Conservation (phyloP, 2,113 vertebrate genomes). For the Chaetodon auriga region DNA sequence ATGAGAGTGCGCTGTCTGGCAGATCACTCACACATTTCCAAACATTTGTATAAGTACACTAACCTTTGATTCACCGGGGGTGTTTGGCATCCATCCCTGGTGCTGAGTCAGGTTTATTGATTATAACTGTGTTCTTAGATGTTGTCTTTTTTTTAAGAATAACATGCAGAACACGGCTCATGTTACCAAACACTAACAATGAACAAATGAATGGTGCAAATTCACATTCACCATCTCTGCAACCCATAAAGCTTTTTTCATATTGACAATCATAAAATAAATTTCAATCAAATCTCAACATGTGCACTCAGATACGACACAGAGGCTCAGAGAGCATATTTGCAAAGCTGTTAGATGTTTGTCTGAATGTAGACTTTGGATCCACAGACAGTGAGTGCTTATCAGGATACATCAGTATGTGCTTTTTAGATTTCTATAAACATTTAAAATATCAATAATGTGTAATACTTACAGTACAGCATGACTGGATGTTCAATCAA, state of each 20-base stretch:
- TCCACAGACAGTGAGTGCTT: conserved; percentile 36
- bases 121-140: conserved; percentile 14
- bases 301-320: neutral
- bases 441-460: conserved; percentile 6
- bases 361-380: conserved; percentile 76
- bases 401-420: conserved; percentile 21
- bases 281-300: neutral
- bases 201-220: neutral
- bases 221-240: neutral
- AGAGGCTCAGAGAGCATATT: conserved; percentile 71
- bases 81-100: conserved; percentile 18
- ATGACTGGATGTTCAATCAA: neutral
- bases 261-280: neutral
- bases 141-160: neutral
- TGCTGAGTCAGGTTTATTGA: conserved; percentile 64
- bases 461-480: neutral
- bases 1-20: conserved; percentile 25
- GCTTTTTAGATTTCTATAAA: neutral
- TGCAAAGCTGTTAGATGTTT: conserved; percentile 63
- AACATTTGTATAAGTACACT: conserved; percentile 48
- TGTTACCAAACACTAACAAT: neutral
- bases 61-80: conserved; percentile 66
- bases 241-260: neutral
- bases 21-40: conserved; percentile 32
- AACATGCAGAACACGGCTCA: neutral